phyloP scores from a whole-genome alignment of 2,797 vertebrate species.

The Tamandua tetradactyla region DNA sequence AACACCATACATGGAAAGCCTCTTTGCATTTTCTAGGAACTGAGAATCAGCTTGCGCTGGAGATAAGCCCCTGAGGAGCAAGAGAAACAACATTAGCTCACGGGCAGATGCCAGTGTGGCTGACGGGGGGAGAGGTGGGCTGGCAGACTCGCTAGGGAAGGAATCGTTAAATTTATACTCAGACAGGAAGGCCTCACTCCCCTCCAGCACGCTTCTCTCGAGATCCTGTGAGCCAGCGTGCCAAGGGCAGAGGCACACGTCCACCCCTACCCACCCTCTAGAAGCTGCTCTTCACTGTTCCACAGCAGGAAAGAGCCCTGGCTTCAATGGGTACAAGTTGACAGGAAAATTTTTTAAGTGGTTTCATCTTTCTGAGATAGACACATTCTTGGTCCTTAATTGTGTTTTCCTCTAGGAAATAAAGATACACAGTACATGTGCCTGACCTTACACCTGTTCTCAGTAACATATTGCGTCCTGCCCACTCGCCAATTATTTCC shows the following conservation, averaged over 20 bases:
- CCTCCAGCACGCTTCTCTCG: neutral
- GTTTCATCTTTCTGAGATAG: neutral
- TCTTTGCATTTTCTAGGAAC: slow-evolving; percentile 99
- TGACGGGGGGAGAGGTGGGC: neutral
- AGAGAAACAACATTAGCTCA: slow-evolving; percentile 72
- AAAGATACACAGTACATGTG: neutral
- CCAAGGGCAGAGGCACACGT: neutral
- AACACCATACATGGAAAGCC: slow-evolving; percentile 98
- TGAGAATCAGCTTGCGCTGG: slow-evolving; percentile 96
- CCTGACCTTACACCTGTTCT: neutral
- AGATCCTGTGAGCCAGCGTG: neutral
- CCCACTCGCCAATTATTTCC: neutral
- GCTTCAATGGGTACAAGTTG: neutral
- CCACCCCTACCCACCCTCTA: neutral
- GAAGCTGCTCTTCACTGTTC: neutral
- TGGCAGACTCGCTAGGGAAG: neutral
- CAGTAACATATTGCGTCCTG: neutral
- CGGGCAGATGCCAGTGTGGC: neutral
- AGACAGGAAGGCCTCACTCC: neutral
- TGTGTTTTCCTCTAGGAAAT: neutral
- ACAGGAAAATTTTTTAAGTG: neutral
- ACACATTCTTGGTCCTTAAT: neutral
- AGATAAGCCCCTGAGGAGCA: slow-evolving; percentile 92
- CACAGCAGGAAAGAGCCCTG: neutral
- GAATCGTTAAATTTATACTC: neutral